A percentile compares a stretch with the other conserved stretches of the same genome.
phyloP scores from a whole-genome alignment of 2,797 vertebrate genomes.

The Lerista edwardsae region DNA sequence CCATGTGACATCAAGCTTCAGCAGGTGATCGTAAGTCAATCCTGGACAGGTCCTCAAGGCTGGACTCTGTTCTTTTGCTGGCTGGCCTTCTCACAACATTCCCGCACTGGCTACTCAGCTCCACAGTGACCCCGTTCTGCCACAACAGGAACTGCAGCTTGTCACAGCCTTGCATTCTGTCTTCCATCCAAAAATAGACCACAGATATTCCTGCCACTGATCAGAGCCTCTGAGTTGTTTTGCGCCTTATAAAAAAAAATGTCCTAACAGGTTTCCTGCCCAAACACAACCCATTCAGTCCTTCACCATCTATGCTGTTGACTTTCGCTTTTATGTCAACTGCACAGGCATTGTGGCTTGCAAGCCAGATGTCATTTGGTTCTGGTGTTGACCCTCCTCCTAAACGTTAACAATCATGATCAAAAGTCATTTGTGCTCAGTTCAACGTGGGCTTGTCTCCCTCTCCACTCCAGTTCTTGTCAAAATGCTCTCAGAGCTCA shows the following conservation, averaged over 20 bases:
- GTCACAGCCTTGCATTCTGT: too few relatives aligned
- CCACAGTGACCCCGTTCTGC: too few relatives aligned
- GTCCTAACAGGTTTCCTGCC: not conserved
- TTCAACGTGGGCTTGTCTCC: constrained; percentile 1
- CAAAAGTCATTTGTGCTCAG: constrained; percentile 20
- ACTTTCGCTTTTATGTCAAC: not conserved
- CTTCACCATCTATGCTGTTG: not conserved
- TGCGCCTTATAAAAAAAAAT: constrained; percentile 29
- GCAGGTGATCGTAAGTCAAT: too few relatives aligned
- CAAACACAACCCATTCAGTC: not conserved
- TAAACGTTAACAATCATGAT: constrained; percentile 24
- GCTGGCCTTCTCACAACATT: too few relatives aligned
- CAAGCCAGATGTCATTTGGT: not conserved
- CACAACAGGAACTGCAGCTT: too few relatives aligned
- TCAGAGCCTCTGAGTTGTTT: constrained; percentile 12
- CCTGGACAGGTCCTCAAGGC: too few relatives aligned
- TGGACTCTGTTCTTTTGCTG: too few relatives aligned
- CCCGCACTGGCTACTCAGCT: too few relatives aligned
- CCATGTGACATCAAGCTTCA: too few relatives aligned
- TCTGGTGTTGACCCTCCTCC: constrained; percentile 24
- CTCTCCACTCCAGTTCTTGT: not conserved
- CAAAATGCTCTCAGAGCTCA: constrained; percentile 15
- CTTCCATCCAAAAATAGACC: too few relatives aligned
- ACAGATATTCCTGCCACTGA: too few relatives aligned
- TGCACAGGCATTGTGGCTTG: constrained; percentile 8